A percentile compares a stretch with the other conserved stretches of the same genome.
phyloP scores from a whole-genome alignment of 1,140 invertebrate species.

The Panulirus ornatus region DNA sequence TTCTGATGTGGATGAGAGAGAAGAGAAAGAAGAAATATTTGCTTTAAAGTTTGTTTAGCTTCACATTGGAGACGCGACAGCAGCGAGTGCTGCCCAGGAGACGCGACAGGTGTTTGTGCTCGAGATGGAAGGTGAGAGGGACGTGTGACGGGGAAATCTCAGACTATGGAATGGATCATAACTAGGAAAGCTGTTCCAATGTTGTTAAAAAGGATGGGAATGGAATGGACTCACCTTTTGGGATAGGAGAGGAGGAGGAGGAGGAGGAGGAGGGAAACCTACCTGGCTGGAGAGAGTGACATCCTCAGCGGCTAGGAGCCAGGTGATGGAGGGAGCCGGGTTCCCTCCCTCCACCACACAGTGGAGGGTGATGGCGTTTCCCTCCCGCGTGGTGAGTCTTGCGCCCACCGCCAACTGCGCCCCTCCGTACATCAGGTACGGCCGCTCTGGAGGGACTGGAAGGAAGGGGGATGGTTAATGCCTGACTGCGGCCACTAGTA shows the following conservation, averaged over 20 bases:
- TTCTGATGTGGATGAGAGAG: background rate
- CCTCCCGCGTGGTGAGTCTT: constrained; percentile 58
- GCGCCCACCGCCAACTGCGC: constrained; percentile 69
- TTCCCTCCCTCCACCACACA: constrained; percentile 73
- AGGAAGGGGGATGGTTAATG: too few relatives aligned
- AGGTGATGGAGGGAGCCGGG: constrained; percentile 67
- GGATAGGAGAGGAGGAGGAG: background rate
- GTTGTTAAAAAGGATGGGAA: background rate
- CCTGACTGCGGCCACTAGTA: too few relatives aligned
- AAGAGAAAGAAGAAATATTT: background rate
- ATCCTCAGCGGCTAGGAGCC: constrained; percentile 60
- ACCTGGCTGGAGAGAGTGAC: constrained; percentile 65
- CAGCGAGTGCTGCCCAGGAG: too few relatives aligned
- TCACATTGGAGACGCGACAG: too few relatives aligned
- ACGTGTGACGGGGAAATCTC: background rate
- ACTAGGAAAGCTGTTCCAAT: background rate
- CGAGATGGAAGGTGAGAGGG: constrained; percentile 6
- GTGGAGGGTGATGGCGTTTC: constrained; percentile 64
- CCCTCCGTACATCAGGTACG: constrained; percentile 67
- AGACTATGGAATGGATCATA: background rate
- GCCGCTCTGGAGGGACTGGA: constrained; percentile 68
- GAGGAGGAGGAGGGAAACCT: background rate
- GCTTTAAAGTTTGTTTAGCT: background rate
- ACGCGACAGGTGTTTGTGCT: too few relatives aligned
- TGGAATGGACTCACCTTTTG: background rate